Conservation (phyloP, 2,113 vertebrate genomes). For the Tychaedon coryphoeus region DNA sequence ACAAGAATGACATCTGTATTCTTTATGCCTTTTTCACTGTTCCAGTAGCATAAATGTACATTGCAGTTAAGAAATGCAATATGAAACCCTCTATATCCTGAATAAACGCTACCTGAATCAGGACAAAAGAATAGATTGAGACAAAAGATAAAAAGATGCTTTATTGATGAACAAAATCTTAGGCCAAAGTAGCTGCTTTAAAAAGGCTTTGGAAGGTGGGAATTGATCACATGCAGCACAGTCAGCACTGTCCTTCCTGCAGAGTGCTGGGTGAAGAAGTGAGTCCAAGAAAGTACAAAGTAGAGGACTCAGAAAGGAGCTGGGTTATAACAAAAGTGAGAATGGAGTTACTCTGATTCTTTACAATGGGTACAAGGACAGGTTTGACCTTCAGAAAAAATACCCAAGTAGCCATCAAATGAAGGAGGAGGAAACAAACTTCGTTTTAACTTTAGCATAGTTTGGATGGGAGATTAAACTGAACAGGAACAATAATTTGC, state of each 20-base stretch:
- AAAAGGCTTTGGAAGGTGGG: background rate
- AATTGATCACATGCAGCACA: background rate
- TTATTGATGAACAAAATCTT: background rate
- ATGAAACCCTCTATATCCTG: background rate
- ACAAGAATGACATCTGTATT: background rate
- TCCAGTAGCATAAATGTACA: background rate
- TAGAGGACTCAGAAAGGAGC: background rate
- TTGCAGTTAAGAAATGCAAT: background rate
- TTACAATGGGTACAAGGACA: background rate
- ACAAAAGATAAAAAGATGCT: background rate
- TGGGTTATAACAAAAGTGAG: background rate
- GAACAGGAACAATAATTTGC: background rate
- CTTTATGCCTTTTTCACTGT: background rate
- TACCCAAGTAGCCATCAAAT: background rate
- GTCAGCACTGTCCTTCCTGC: background rate
- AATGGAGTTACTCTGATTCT: background rate
- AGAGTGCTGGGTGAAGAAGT: rapidly evolving
- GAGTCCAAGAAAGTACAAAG: background rate
- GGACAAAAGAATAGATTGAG: background rate
- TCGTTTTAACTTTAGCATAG: background rate
- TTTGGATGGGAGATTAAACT: background rate
- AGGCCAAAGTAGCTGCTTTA: background rate
- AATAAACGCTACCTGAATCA: background rate
- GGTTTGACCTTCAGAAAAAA: background rate
- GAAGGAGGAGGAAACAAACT: background rate